Percentiles rank a stretch among this genome's conserved stretches.
phyloP scores from a whole-genome alignment of 2,113 vertebrate genomes.

The Emydocephalus ijimae region DNA sequence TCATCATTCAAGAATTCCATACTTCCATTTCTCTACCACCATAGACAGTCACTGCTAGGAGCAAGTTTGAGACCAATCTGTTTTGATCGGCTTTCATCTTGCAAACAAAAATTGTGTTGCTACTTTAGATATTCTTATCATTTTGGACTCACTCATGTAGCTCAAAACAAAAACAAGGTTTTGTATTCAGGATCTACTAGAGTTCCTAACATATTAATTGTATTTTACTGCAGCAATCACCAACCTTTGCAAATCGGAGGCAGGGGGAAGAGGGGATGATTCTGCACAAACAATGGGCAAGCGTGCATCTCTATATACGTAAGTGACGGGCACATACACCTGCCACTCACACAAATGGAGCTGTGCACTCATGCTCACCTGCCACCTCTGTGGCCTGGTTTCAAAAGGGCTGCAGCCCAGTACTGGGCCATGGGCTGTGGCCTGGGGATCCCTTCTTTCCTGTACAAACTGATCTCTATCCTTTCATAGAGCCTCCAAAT shows the following conservation, averaged over 20 bases:
- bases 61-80: not conserved
- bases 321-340: no score
- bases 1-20: not conserved
- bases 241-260: no score
- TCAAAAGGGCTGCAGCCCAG: no score
- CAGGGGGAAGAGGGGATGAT: no score
- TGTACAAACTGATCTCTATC: not conserved
- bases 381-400: no score
- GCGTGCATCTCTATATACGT: no score
- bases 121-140: not conserved
- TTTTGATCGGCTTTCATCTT: not conserved
- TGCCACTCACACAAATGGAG: no score
- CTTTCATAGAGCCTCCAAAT: not conserved
- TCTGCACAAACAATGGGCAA: no score
- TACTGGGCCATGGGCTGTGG: no score
- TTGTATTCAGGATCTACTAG: not conserved
- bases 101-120: not conserved
- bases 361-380: no score
- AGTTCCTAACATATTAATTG: not conserved
- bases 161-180: not conserved
- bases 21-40: not conserved
- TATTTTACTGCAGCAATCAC: no score
- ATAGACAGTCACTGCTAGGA: not conserved
- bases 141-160: not conserved
- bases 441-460: no score